phyloP scores from a whole-genome alignment of 1,140 invertebrate genomes.

The Anastatus disparis region DNA sequence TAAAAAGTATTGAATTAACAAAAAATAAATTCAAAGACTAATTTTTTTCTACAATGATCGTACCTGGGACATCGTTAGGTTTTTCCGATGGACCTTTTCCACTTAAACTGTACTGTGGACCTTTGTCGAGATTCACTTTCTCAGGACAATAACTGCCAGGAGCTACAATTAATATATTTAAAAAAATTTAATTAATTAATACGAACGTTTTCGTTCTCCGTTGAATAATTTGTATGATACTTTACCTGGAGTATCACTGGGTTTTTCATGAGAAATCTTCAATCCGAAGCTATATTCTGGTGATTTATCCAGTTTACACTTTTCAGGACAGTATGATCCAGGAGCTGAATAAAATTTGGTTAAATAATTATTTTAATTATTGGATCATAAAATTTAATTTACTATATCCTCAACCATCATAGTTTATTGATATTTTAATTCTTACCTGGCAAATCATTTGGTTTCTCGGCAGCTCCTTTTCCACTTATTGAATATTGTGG shows the following conservation, averaged over 20 bases:
- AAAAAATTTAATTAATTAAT: background rate
- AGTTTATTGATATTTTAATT: no score
- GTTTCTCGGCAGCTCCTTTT: conserved; percentile 43
- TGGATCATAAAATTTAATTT: no score
- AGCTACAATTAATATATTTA: conserved; percentile 50
- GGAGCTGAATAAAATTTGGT: no score
- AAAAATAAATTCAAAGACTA: no score
- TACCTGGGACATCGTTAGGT: conserved; percentile 63
- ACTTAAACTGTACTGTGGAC: conserved; percentile 70
- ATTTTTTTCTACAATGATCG: no score
- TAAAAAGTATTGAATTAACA: no score
- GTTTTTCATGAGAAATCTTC: conserved; percentile 55
- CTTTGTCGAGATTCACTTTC: conserved; percentile 69
- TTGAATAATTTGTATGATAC: no score
- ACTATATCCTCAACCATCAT: no score
- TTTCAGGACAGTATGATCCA: conserved; percentile 40
- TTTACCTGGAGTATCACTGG: no score
- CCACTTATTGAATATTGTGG: conserved; percentile 41
- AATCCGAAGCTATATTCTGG: conserved; percentile 42
- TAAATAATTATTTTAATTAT: no score
- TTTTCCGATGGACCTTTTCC: conserved; percentile 68
- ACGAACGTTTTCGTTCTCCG: no score
- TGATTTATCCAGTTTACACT: conserved; percentile 46
- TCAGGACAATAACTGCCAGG: conserved; percentile 74
- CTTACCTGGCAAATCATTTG: conserved; percentile 42